These are phyloP conservation scores for Hozukius guyotensis DNA, from an alignment of 2,797 vertebrate species.

Conservation along the genomic window DNA sequence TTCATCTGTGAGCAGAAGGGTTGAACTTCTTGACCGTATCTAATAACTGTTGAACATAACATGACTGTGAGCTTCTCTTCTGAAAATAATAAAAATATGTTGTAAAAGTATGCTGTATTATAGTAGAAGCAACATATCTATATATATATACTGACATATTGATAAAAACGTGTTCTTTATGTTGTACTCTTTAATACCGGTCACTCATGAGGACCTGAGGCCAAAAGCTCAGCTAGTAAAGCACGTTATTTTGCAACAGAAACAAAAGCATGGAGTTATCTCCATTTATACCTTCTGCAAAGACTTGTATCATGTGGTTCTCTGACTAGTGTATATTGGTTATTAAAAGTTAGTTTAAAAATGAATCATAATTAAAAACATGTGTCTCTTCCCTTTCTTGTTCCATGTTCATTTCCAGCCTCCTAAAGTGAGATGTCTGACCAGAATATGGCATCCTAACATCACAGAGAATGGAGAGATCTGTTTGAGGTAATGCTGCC, in stretches of 20 bases:
- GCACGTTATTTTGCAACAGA: background rate
- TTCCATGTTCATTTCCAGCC: slow-evolving; percentile 80
- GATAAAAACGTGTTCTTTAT: background rate
- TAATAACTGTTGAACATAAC: too few species aligned
- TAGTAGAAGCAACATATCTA: background rate
- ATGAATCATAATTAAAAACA: background rate
- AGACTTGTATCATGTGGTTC: background rate
- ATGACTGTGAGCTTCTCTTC: too few species aligned
- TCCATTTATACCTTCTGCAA: background rate
- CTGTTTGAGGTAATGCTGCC: slow-evolving; percentile 90
- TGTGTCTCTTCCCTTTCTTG: background rate
- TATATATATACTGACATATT: background rate
- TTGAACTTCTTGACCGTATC: too few species aligned
- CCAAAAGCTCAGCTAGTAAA: background rate
- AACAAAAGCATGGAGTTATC: background rate
- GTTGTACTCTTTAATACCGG: background rate
- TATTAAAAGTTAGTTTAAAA: background rate
- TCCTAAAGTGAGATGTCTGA: slow-evolving; percentile 97
- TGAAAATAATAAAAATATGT: background rate
- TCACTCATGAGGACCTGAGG: background rate
- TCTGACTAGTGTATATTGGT: background rate
- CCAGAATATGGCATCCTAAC: slow-evolving; percentile 99
- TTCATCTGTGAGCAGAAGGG: too few species aligned
- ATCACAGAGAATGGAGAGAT: slow-evolving; percentile 98
- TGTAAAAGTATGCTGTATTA: background rate